Conservation (phyloP, 2,888 invertebrate genomes). For the Auanema freiburgensis region DNA sequence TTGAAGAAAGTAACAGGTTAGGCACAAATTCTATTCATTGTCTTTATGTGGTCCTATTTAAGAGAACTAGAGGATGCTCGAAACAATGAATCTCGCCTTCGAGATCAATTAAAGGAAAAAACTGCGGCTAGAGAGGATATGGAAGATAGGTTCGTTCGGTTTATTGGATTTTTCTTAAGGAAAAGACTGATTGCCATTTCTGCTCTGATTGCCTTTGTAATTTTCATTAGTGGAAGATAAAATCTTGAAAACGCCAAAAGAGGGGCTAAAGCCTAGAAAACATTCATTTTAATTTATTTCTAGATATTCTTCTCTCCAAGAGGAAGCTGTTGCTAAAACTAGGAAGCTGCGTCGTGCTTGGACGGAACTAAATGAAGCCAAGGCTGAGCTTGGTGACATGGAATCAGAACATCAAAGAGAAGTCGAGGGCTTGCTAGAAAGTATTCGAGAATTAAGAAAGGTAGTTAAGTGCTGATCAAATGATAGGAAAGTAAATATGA, state of each 20-base stretch:
- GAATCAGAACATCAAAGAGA: slow-evolving; percentile 93
- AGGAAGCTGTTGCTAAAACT: slow-evolving; percentile 88
- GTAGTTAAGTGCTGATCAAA: slow-evolving; percentile 7
- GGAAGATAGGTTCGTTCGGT: slow-evolving; percentile 32
- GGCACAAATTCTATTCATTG: background rate
- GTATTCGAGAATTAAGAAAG: slow-evolving; percentile 83
- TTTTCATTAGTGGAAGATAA: background rate
- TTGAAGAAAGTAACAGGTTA: slow-evolving; percentile 34
- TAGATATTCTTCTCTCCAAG: slow-evolving; percentile 88
- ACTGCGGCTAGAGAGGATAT: slow-evolving; percentile 38
- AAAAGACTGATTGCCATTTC: background rate
- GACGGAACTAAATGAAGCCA: slow-evolving; percentile 34
- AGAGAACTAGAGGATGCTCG: slow-evolving; percentile 50
- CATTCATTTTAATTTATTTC: background rate
- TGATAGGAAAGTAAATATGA: no score
- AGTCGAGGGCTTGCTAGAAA: slow-evolving; percentile 92
- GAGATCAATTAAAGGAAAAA: slow-evolving; percentile 31
- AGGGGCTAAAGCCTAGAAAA: background rate
- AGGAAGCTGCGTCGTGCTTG: slow-evolving; percentile 78
- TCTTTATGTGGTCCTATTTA: background rate
- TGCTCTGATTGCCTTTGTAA: background rate
- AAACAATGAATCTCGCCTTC: slow-evolving; percentile 28
- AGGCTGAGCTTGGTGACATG: slow-evolving; percentile 65
- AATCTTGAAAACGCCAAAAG: background rate
- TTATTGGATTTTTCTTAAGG: slow-evolving; percentile 7